phyloP scores from a whole-genome alignment of 2,888 invertebrate genomes.

The Cryptops parisi region DNA sequence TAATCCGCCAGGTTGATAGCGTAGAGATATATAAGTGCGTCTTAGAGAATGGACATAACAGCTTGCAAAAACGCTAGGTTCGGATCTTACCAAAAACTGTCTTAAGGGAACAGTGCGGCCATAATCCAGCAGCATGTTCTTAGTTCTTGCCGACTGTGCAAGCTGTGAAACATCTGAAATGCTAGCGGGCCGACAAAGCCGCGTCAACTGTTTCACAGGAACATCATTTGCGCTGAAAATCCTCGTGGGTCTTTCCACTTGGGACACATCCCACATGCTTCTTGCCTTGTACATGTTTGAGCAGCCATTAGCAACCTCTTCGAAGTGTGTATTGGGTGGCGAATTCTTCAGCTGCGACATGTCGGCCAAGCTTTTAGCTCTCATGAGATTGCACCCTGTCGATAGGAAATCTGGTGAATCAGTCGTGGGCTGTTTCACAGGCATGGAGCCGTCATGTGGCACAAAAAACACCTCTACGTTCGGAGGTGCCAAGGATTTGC shows the following conservation, averaged over 20 bases:
- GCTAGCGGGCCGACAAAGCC: constrained; percentile 10
- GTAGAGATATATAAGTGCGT: no score
- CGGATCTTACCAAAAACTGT: constrained; percentile 19
- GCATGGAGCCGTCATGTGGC: background rate
- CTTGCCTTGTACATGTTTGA: constrained; percentile 9
- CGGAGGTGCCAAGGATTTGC: background rate
- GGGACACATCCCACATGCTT: constrained; percentile 19
- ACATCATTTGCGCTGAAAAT: constrained; percentile 14
- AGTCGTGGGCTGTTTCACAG: background rate
- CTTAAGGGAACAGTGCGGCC: constrained; percentile 16
- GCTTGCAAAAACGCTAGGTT: no score
- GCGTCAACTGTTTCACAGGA: constrained; percentile 4
- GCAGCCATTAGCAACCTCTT: background rate
- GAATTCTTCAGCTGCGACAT: constrained; percentile 15
- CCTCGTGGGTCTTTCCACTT: constrained; percentile 7
- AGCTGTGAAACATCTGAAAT: constrained; percentile 18
- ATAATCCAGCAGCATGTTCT: constrained; percentile 14
- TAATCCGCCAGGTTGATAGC: no score
- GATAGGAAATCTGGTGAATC: background rate
- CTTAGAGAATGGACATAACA: no score
- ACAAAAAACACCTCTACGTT: background rate
- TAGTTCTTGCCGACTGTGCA: constrained; percentile 2
- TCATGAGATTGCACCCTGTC: constrained; percentile 2
- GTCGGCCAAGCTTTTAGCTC: constrained; percentile 17
- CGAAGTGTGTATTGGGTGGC: background rate